Evolutionary conservation across 92 coral and sea anemone genomes (phyloP).

Genomic region (Palythoa heliodiscus): DNA sequence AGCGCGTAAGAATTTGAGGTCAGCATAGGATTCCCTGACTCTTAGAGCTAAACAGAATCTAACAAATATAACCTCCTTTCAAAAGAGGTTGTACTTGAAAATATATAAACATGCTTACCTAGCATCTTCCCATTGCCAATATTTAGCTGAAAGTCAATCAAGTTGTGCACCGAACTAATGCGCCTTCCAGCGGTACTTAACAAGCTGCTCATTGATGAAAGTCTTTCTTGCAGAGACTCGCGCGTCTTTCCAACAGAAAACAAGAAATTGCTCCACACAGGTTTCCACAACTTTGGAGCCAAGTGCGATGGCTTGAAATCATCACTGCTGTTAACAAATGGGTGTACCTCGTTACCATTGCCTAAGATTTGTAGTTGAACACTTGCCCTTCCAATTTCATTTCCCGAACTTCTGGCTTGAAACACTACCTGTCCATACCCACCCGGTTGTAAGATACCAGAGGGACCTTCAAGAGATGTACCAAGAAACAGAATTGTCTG

Average conservation of each 20-base stretch:
- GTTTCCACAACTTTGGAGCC: conserved; percentile 62
- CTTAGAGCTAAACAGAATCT: background rate
- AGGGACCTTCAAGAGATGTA: conserved; percentile 70
- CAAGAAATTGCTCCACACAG: conserved; percentile 77
- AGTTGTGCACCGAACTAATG: conserved; percentile 55
- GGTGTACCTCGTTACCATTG: conserved; percentile 55
- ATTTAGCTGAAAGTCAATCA: conserved; percentile 67
- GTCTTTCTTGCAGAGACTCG: conserved; percentile 57
- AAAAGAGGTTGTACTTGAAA: background rate
- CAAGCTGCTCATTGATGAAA: conserved; percentile 63
- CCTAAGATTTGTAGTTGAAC: conserved; percentile 39
- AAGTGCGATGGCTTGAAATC: conserved; percentile 64
- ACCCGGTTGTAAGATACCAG: conserved; percentile 75
- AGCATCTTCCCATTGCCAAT: conserved; percentile 67
- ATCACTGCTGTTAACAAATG: conserved; percentile 63
- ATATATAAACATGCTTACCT: conserved; percentile 44
- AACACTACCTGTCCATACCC: conserved; percentile 58
- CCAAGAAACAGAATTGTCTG: conserved; percentile 57
- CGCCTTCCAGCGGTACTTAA: conserved; percentile 65
- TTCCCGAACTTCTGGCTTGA: conserved; percentile 36
- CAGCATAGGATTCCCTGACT: background rate
- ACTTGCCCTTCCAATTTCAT: conserved; percentile 29
- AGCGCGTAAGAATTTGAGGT: background rate
- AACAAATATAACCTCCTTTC: background rate
- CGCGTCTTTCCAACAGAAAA: conserved; percentile 66